These are phyloP conservation scores for Mobula birostris DNA, from an alignment of 2,113 vertebrate species.

Conservation along the genomic window DNA sequence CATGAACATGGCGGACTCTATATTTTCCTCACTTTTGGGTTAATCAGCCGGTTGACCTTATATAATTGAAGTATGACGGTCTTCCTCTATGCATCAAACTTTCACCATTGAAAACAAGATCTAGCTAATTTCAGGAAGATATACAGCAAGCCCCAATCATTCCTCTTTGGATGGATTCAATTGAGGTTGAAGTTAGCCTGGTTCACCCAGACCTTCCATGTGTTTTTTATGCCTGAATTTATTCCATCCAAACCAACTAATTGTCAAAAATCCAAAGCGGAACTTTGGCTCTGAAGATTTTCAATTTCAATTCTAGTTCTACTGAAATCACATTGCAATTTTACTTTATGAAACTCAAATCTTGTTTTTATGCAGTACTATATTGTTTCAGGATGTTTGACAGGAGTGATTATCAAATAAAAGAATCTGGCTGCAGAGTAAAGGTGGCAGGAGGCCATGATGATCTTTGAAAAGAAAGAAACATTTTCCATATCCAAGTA, in stretches of 20 bases:
- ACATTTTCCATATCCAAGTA: no score
- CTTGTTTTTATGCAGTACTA: not conserved
- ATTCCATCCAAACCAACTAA: not conserved
- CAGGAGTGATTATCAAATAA: not conserved
- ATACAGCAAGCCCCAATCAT: not conserved
- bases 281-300: not conserved
- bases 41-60: no score
- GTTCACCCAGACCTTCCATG: not conserved
- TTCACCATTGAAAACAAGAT: not conserved
- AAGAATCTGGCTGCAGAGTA: not conserved
- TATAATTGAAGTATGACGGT: no score
- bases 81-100: no score
- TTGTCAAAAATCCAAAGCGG: not conserved
- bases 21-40: no score
- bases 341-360: no score
- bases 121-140: not conserved
- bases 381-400: not conserved
- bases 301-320: not conserved
- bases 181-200: not conserved
- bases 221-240: not conserved
- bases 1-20: no score
- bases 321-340: no score
- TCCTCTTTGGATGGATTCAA: not conserved
- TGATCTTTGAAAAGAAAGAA: no score
- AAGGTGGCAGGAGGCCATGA: no score